These are phyloP conservation scores for Danio aesculapii DNA, from an alignment of 2,797 vertebrate species.

Conservation along the genomic window DNA sequence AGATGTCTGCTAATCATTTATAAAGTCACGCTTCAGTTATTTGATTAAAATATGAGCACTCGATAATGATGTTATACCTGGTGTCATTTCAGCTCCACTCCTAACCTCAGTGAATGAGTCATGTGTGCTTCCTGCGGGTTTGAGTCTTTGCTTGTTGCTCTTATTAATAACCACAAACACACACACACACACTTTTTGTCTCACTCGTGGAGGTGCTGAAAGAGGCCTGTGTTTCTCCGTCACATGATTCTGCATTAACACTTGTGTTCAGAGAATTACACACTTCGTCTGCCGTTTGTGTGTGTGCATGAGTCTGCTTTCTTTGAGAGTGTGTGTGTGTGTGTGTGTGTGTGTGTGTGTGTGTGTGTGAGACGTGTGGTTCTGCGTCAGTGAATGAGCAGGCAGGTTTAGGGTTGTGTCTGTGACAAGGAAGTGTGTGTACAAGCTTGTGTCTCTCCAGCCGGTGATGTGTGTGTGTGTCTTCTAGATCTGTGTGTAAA, in stretches of 20 bases:
- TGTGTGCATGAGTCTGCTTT: too few relatives aligned
- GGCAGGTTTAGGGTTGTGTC: neutral
- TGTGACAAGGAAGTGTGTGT: neutral
- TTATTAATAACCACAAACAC: neutral
- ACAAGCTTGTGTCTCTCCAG: neutral
- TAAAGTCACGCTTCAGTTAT: neutral
- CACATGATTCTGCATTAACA: neutral
- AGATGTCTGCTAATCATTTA: too few relatives aligned
- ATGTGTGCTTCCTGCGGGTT: neutral
- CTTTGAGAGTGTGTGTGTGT: too few relatives aligned
- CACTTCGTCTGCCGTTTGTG: neutral
- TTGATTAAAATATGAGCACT: neutral
- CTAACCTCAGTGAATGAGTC: neutral
- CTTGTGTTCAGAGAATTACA: neutral
- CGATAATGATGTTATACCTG: neutral
- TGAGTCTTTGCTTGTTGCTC: too few relatives aligned
- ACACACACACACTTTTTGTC: too few relatives aligned
- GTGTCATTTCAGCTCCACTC: neutral
- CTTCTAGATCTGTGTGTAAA: conserved; percentile 26
- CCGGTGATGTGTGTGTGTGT: neutral
- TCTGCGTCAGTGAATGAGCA: neutral
- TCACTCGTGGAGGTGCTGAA: neutral
- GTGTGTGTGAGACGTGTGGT: too few relatives aligned
- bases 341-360: too few relatives aligned
- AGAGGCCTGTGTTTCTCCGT: neutral